Percentiles rank a stretch among this genome's conserved stretches.
Evolutionary conservation across 2,888 invertebrate species (phyloP).

Genomic region (Smittia aterrima): DNA sequence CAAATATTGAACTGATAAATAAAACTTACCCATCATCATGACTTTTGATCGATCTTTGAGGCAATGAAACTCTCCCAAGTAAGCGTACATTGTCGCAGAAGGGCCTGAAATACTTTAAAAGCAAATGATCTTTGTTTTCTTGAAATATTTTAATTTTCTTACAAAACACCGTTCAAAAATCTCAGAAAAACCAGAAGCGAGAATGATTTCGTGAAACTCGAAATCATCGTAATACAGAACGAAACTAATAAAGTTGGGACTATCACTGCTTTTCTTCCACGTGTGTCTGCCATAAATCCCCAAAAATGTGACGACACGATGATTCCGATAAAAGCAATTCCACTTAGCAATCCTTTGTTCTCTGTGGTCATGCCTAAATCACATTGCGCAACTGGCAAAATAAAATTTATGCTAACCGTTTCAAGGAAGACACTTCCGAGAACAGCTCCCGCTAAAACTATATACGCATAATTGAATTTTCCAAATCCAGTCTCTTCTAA

Average conservation of each 20-base stretch:
- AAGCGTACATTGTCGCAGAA: conserved; percentile 53
- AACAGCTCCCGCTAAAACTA: conserved; percentile 57
- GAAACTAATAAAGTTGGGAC: conserved; percentile 56
- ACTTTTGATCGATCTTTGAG: conserved; percentile 47
- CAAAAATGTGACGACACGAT: conserved; percentile 60
- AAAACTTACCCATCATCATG: not conserved
- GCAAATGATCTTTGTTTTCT: too few species aligned
- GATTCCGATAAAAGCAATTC: conserved; percentile 54
- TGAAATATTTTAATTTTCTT: too few species aligned
- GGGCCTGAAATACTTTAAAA: conserved; percentile 52
- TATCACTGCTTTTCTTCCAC: conserved; percentile 56
- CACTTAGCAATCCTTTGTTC: conserved; percentile 52
- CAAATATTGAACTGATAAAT: too few species aligned
- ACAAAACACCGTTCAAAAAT: conserved; percentile 59
- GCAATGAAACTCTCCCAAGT: conserved; percentile 53
- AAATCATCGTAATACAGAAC: conserved; percentile 55
- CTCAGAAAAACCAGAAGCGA: conserved; percentile 57
- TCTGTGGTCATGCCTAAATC: conserved; percentile 52
- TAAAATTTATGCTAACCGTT: conserved; percentile 57
- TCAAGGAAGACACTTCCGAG: conserved; percentile 54
- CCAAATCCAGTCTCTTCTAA: conserved; percentile 53
- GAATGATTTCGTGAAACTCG: conserved; percentile 56
- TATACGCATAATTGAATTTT: conserved; percentile 55
- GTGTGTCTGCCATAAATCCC: conserved; percentile 60
- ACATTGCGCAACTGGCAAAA: conserved; percentile 57